Evolutionary conservation across 2,888 invertebrate species (phyloP), one percentile per base, ranked within the genome.

Genomic region (Drosophila paramelanica): DNA sequence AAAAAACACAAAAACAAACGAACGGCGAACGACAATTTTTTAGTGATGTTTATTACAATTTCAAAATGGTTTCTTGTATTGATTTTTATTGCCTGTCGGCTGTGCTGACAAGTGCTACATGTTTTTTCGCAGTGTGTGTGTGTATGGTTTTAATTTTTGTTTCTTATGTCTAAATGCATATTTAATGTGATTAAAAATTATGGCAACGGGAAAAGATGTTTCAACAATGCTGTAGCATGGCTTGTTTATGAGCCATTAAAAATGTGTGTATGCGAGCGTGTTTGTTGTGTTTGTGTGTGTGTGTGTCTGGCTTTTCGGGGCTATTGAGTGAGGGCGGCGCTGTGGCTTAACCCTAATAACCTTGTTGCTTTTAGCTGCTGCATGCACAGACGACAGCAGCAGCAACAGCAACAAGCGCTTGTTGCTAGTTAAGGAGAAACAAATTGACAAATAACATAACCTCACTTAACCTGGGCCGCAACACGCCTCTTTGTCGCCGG

Each of bases 401-500:
- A 49, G 31, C 58, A 67, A 27, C 53, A 45, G 38, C 45, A 31
- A 65, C 57, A 74, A 67, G 57, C 65, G 70, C 67, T 78, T 77
- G 66, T 79, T 53, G 82, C 89, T 77, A 61, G 62, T 83, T 89
- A 85, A 79, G 87, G 68, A 77, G 79, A 89, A 88, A 86, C 89
- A 89, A 86, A 86, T 86, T 86, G 85, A 86, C 85, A 86, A 86
- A 86, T 86, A 89, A 86, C 89, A 89, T 79, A 86, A 82, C 89
- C 85, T 89, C 85, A 88, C 87, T 86, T 86, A 88, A 86, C 85
- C 85, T 51, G 41, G 10, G 78, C 81, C 68, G 66, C 73, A 88
- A 82, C 81, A 82, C 89, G 89, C 89, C 89, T 89, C 67, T 86
- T 69, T 68, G 80, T 67, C 73, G 57, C 59, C 69, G 36, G 43